Conservation (phyloP, 2,113 vertebrate species). For the Pluvianellus socialis region DNA sequence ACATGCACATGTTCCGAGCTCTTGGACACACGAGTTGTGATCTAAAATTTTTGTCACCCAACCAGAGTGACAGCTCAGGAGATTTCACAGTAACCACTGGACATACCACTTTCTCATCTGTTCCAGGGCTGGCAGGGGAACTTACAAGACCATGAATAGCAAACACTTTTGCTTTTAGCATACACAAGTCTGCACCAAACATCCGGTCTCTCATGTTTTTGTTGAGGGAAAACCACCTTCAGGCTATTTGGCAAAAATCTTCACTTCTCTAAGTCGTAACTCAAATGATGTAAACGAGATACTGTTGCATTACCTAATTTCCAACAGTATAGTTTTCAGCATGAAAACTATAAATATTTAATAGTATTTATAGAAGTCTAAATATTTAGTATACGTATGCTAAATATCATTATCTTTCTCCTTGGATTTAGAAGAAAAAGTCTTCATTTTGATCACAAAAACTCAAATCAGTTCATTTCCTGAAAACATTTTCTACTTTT, state of each 20-base stretch:
- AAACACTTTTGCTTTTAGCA: not conserved
- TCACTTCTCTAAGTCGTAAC: not conserved
- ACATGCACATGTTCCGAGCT: not conserved
- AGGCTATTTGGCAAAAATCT: not conserved
- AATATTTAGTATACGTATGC: not conserved
- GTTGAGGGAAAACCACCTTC: not conserved
- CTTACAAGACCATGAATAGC: not conserved
- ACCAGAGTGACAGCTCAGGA: not conserved
- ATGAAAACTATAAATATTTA: not conserved
- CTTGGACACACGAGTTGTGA: not conserved
- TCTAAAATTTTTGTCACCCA: not conserved
- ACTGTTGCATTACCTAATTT: not conserved
- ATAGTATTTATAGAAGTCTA: not conserved
- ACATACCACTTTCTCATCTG: not conserved
- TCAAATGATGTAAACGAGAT: not conserved
- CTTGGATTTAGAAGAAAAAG: not conserved
- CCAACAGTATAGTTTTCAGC: not conserved
- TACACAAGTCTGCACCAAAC: not conserved
- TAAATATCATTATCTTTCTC: not conserved
- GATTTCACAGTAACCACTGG: not conserved
- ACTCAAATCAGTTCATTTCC: not conserved
- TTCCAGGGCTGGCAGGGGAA: not conserved
- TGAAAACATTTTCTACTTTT: not conserved
- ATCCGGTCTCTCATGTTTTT: not conserved
- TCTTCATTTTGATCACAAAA: not conserved